Percentiles rank a stretch among this genome's conserved stretches.
Evolutionary conservation across 1,140 invertebrate species (phyloP).

Genomic region (Diorhabda sublineata): DNA sequence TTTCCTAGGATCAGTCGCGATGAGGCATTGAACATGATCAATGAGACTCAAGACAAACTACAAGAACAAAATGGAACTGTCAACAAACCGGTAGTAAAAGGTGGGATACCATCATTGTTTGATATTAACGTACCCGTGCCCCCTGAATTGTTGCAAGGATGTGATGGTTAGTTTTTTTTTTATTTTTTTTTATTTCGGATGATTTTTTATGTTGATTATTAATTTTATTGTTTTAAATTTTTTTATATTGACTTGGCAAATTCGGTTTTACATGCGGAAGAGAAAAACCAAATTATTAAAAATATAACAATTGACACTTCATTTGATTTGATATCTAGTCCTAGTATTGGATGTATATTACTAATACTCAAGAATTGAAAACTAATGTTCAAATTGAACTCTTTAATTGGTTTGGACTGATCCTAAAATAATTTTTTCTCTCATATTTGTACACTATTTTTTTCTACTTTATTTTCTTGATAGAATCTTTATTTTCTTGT

Average conservation of each 20-base stretch:
- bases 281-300: no score
- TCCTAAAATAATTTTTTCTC: no score
- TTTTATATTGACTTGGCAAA: background rate
- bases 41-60: constrained; percentile 62
- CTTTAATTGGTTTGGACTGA: no score
- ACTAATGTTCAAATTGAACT: no score
- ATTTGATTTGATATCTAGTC: no score
- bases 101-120: constrained; percentile 53
- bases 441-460: no score
- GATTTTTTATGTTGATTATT: background rate
- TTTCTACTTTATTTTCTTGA: no score
- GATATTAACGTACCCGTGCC: constrained; percentile 55
- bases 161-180: constrained; percentile 30
- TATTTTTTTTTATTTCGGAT: constrained; percentile 20
- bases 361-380: no score
- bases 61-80: constrained; percentile 49
- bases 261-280: background rate
- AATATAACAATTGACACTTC: no score
- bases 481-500: no score
- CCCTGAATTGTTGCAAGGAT: constrained; percentile 32
- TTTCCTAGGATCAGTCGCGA: constrained; percentile 77
- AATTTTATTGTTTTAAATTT: background rate
- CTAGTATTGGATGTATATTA: no score
- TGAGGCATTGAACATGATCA: constrained; percentile 67
- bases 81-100: constrained; percentile 39